Conservation (phyloP, 1,140 invertebrate genomes). For the Cydia fagiglandana region DNA sequence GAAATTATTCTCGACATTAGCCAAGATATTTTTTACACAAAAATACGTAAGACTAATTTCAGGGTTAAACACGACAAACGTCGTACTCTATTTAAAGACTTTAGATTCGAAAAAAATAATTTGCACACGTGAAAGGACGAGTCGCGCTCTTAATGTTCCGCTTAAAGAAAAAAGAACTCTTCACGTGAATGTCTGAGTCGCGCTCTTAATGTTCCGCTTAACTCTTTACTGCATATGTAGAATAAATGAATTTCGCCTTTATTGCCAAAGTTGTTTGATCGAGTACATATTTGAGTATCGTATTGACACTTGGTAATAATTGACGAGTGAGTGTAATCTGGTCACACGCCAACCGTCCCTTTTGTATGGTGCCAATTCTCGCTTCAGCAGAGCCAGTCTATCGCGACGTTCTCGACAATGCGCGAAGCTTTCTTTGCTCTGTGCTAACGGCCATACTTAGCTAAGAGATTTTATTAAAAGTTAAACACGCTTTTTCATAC, state of each 20-base stretch:
- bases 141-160: too few species aligned
- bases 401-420: not conserved
- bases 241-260: too few species aligned
- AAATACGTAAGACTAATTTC: not conserved
- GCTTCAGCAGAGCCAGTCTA: not conserved
- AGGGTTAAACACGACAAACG: not conserved
- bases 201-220: too few species aligned
- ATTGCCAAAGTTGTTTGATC: too few species aligned
- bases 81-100: not conserved
- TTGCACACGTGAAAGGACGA: not conserved
- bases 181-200: not conserved
- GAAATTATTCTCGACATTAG: not conserved
- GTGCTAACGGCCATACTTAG: not conserved
- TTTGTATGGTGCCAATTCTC: not conserved
- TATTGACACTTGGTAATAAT: not conserved
- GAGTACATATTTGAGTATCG: not conserved
- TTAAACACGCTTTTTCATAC: too few species aligned
- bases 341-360: not conserved
- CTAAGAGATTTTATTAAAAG: too few species aligned
- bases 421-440: not conserved
- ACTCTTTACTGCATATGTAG: too few species aligned
- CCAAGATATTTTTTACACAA: constrained; percentile 1
- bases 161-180: too few species aligned
- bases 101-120: not conserved
- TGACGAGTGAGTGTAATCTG: not conserved